phyloP scores from a whole-genome alignment of 2,113 vertebrate genomes.

The Oryctolagus cuniculus region mOryCun1.1 NC_091434.1:140972001-140972500 shows the following conservation, averaged over 20 bases:
- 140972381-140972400: conserved; percentile 8
- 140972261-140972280: conserved; percentile 41
- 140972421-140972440: conserved; percentile 97
- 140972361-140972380: not conserved
- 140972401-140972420: conserved; percentile 94
- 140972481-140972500: conserved; percentile 98
- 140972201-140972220: not conserved
- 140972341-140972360: not conserved
- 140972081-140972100: not conserved
- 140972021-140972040: not conserved
- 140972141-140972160: not conserved
- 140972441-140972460: conserved; percentile 97
- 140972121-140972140: not conserved
- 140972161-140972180: not conserved
- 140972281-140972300: not conserved
- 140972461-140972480: conserved; percentile 98
- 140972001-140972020: not conserved
- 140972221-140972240: not conserved
- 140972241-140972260: not conserved
- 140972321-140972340: conserved; percentile 12
- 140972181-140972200: not conserved
- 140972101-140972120: not conserved
- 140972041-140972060: not conserved
- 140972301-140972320: not conserved
- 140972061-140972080: not conserved